These are phyloP conservation scores for Upupa epops DNA, from an alignment of 2,113 vertebrate genomes.

Conservation along the genomic window DNA sequence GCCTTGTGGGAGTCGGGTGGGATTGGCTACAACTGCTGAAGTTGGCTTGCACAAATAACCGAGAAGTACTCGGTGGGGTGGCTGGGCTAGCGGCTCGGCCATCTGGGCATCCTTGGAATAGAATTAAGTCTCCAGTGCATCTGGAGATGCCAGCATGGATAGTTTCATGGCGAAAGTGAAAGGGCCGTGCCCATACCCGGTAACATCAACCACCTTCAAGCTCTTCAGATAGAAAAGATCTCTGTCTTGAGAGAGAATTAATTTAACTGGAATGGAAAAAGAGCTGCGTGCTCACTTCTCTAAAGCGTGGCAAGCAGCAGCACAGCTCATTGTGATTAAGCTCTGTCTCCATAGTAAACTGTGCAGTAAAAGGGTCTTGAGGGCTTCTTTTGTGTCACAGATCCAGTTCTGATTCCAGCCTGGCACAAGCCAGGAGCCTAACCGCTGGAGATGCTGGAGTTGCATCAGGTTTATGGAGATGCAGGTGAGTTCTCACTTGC, in stretches of 20 bases:
- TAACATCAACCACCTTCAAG: background rate
- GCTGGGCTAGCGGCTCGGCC: too few species aligned
- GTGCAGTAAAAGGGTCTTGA: background rate
- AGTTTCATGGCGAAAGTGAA: background rate
- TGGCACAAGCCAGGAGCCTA: fast-evolving
- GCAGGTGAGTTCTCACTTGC: background rate
- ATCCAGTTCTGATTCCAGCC: background rate
- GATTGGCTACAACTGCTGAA: background rate
- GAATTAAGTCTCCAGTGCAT: background rate
- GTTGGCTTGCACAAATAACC: background rate
- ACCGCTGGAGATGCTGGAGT: background rate
- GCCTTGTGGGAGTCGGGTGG: constrained; percentile 23
- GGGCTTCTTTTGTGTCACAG: background rate
- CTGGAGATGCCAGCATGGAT: background rate
- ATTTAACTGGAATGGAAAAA: background rate
- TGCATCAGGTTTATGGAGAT: background rate
- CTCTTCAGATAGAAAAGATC: background rate
- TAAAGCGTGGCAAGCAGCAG: background rate
- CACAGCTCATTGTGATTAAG: background rate
- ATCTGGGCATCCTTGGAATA: background rate
- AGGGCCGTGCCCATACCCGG: background rate
- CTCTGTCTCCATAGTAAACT: background rate
- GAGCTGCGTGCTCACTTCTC: background rate
- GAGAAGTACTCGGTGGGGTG: background rate
- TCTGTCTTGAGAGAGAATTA: background rate